Evolutionary conservation across 37 sponge, comb jelly and placozoan genomes (phyloP).

Genomic region (Halisarca cf. caerulea): DNA sequence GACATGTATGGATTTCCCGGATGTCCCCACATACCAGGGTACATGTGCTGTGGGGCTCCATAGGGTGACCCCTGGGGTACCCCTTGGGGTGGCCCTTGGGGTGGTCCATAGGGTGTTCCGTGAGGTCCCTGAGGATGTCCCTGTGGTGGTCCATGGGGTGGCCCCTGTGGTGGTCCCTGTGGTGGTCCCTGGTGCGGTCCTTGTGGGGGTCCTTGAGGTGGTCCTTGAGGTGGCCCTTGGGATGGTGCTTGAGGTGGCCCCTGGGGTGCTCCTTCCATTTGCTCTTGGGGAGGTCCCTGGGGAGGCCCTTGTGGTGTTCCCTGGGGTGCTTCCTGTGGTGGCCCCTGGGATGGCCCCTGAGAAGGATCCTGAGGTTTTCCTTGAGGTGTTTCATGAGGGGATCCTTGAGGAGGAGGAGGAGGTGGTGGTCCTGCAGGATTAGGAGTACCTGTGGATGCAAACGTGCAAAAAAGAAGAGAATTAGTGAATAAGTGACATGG

Average conservation of each 20-base stretch:
- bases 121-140: neutral
- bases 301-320: constrained; percentile 7
- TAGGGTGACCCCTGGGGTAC: neutral
- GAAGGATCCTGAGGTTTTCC: neutral
- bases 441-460: neutral
- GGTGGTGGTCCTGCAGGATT: neutral
- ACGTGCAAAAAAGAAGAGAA: too few relatives aligned
- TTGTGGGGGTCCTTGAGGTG: neutral
- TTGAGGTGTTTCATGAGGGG: neutral
- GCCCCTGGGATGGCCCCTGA: neutral
- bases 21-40: neutral
- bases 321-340: neutral
- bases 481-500: too few relatives aligned
- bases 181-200: constrained; percentile 1
- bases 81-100: constrained; percentile 4
- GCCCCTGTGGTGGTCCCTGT: neutral
- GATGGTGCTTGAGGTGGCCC: neutral
- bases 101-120: constrained; percentile 15
- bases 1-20: neutral
- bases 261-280: neutral
- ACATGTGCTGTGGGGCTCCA: neutral
- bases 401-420: neutral
- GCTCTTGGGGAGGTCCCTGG: neutral
- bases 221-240: constrained; percentile 3
- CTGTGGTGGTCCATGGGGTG: constrained; percentile 6